A percentile compares a stretch with the other conserved stretches of the same genome.
Evolutionary conservation across 2,888 invertebrate species (phyloP).

Genomic region (Fissipunctia ypsillon): DNA sequence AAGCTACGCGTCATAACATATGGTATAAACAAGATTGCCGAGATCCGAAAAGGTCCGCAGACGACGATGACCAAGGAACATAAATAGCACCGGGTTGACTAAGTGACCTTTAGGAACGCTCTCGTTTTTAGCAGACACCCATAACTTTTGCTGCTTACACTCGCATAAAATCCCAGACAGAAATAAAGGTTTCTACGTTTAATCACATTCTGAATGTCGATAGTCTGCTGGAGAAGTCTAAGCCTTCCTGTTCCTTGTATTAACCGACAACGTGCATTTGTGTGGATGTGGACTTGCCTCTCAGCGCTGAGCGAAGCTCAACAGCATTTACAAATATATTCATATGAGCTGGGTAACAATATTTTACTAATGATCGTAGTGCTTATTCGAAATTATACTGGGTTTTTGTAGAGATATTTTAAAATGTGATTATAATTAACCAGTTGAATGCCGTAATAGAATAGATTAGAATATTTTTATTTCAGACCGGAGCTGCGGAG

Average conservation of each 20-base stretch:
- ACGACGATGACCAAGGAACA: slow-evolving; percentile 29
- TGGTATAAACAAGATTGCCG: slow-evolving; percentile 9
- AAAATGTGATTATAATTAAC: not conserved
- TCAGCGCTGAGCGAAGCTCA: not conserved
- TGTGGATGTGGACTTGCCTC: not conserved
- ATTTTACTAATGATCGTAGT: not conserved
- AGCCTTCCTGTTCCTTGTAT: slow-evolving; percentile 27
- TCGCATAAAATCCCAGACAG: slow-evolving; percentile 1
- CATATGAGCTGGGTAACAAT: not conserved
- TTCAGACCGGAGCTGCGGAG: no score
- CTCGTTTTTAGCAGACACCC: slow-evolving; percentile 15
- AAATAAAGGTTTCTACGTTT: slow-evolving; percentile 14
- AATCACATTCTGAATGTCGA: slow-evolving; percentile 18
- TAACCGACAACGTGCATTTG: no score
- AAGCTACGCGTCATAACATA: not conserved
- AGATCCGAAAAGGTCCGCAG: slow-evolving; percentile 33
- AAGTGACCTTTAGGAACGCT: slow-evolving; percentile 28
- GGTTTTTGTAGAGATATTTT: not conserved
- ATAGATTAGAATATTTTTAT: no score
- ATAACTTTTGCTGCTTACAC: not conserved
- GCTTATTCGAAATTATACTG: not conserved
- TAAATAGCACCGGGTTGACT: slow-evolving; percentile 18
- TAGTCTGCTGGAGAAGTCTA: slow-evolving; percentile 3
- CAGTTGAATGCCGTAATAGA: no score
- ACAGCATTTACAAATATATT: slow-evolving; percentile 1